phyloP scores from a whole-genome alignment of 2,797 vertebrate species.

The Sebastes matsubarae region DNA sequence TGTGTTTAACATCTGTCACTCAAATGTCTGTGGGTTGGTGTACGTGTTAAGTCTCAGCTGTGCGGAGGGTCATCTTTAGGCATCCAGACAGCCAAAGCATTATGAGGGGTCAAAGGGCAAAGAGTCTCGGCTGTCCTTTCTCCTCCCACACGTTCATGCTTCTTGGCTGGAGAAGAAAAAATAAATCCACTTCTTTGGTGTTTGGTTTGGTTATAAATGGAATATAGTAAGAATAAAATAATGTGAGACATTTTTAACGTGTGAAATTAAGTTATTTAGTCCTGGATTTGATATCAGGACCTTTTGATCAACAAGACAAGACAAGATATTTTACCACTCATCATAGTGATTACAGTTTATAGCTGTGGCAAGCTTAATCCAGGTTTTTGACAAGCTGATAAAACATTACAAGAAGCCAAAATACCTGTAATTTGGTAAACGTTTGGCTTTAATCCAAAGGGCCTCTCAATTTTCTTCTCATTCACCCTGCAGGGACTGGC shows the following conservation, averaged over 20 bases:
- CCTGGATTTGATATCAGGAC: neutral
- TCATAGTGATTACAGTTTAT: neutral
- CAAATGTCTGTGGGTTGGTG: neutral
- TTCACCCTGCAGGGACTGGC: neutral
- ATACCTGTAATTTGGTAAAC: neutral
- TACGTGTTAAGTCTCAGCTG: conserved; percentile 41
- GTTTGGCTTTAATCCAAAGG: neutral
- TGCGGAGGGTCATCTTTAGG: conserved; percentile 41
- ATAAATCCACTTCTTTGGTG: accelerated
- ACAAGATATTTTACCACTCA: neutral
- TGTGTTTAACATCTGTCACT: conserved; percentile 28
- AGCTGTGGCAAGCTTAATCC: neutral
- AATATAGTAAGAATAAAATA: neutral
- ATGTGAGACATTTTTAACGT: neutral
- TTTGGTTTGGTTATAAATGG: neutral
- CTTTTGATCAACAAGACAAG: neutral
- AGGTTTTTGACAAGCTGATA: neutral
- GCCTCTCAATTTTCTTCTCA: neutral
- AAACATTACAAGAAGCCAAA: neutral
- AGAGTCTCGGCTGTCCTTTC: conserved; percentile 14
- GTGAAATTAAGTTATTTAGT: neutral
- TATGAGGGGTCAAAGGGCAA: conserved; percentile 48
- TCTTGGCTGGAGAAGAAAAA: neutral
- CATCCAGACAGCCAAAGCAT: conserved; percentile 37
- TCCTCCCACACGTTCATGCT: neutral